Evolutionary conservation across 1,140 invertebrate species (phyloP).

Genomic region (Drosophila ercepeae): DNA sequence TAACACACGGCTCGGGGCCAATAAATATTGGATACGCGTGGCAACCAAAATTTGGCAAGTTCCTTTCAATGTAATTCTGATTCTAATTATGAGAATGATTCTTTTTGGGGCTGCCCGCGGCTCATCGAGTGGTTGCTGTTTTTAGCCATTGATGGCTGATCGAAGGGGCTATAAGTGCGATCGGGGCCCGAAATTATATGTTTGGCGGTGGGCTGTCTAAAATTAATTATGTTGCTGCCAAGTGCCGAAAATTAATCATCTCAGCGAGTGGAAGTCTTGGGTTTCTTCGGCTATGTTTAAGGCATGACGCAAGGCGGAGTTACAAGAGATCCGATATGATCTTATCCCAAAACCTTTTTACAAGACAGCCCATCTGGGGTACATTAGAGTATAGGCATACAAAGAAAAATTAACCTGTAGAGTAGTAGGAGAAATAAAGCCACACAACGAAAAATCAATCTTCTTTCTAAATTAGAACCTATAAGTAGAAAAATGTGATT

Average conservation of each 20-base stretch:
- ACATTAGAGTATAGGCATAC: conserved; percentile 3
- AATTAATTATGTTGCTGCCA: conserved; percentile 40
- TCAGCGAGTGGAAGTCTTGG: conserved; percentile 3
- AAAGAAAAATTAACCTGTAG: background rate
- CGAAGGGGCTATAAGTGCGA: conserved; percentile 26
- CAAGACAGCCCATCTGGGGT: background rate
- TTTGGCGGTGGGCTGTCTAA: conserved; percentile 20
- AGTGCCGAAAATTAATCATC: conserved; percentile 60
- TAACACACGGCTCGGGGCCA: conserved; percentile 57
- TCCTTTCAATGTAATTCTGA: conserved; percentile 47
- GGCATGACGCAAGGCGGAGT: conserved; percentile 63
- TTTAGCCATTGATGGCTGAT: conserved; percentile 30
- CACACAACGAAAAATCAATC: too few relatives aligned
- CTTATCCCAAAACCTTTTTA: conserved; percentile 8
- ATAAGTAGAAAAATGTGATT: too few relatives aligned
- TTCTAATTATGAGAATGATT: conserved; percentile 13
- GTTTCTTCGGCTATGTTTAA: conserved; percentile 36
- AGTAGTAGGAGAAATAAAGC: too few relatives aligned
- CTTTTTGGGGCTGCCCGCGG: conserved; percentile 26
- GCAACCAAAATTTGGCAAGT: conserved; percentile 62
- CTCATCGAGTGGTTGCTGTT: conserved; percentile 20
- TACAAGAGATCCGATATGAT: conserved; percentile 28
- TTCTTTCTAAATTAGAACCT: too few relatives aligned
- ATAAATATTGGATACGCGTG: conserved; percentile 78
- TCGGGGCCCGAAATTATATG: conserved; percentile 36